Conservation (phyloP, 2,797 vertebrate genomes). For the Xyrichtys novacula region DNA sequence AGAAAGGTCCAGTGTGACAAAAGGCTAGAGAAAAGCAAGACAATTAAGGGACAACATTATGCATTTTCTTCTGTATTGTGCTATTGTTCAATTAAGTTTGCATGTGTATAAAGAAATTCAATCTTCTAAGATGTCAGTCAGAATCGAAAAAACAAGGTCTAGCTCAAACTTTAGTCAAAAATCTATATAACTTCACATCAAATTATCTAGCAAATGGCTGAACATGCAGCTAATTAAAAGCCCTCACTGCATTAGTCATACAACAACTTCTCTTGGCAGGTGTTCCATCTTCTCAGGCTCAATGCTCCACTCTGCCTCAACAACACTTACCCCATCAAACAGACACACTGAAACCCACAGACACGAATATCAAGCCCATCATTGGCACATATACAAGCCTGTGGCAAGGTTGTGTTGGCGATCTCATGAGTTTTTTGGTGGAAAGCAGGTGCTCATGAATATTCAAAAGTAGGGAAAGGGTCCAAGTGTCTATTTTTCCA, state of each 20-base stretch:
- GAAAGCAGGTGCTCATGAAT: constrained; percentile 76
- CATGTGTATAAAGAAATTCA: not conserved
- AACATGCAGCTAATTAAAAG: not conserved
- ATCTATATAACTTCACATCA: not conserved
- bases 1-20: not conserved
- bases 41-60: not conserved
- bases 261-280: not conserved
- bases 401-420: constrained; percentile 34
- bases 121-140: not conserved
- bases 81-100: not conserved
- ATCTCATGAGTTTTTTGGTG: constrained; percentile 49
- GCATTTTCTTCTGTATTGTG: not conserved
- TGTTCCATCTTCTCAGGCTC: not conserved
- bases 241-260: not conserved
- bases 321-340: not conserved
- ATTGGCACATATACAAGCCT: constrained; percentile 18
- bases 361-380: not conserved
- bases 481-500: constrained; percentile 58
- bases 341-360: not conserved
- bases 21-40: not conserved
- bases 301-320: not conserved
- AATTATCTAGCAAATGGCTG: not conserved
- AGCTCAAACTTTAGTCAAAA: not conserved
- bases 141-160: not conserved
- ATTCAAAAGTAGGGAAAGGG: constrained; percentile 57